Evolutionary conservation across 2,888 invertebrate genomes (phyloP).

Genomic region (Bombyx huttoni): DNA sequence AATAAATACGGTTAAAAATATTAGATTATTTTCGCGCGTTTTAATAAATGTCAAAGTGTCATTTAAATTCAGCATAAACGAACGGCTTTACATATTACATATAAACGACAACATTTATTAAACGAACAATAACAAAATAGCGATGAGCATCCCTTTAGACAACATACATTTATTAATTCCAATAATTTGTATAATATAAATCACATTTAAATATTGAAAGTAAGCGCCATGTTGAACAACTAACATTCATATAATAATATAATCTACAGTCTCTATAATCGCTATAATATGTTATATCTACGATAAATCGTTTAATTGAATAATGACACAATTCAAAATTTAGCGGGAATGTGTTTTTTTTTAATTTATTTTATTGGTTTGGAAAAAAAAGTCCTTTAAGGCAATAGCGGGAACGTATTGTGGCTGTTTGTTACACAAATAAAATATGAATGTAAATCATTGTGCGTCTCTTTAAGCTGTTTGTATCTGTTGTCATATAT

Average conservation of each 20-base stretch:
- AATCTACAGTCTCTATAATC: conserved; percentile 56
- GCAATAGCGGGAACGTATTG: no score
- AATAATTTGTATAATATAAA: conserved; percentile 2
- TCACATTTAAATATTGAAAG: conserved; percentile 2
- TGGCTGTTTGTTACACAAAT: no score
- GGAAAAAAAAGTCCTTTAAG: no score
- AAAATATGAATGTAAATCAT: no score
- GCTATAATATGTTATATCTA: conserved; percentile 21
- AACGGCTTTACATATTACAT: not conserved
- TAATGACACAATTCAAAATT: not conserved
- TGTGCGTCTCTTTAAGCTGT: no score
- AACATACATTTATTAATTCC: not conserved
- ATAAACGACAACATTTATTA: not conserved
- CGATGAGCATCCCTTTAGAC: not conserved
- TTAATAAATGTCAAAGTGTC: not conserved
- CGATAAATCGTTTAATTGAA: conserved; percentile 7
- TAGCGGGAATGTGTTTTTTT: no score
- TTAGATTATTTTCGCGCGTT: not conserved
- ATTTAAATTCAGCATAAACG: not conserved
- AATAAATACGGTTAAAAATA: no score
- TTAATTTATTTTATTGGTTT: no score
- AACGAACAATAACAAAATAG: not conserved
- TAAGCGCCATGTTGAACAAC: conserved; percentile 27
- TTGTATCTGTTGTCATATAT: no score
- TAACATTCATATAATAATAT: conserved; percentile 45